A percentile compares a stretch with the other conserved stretches of the same genome.
These are phyloP conservation scores for Stenoptilia bipunctidactyla DNA, from an alignment of 2,888 invertebrate species.

Conservation along the genomic window DNA sequence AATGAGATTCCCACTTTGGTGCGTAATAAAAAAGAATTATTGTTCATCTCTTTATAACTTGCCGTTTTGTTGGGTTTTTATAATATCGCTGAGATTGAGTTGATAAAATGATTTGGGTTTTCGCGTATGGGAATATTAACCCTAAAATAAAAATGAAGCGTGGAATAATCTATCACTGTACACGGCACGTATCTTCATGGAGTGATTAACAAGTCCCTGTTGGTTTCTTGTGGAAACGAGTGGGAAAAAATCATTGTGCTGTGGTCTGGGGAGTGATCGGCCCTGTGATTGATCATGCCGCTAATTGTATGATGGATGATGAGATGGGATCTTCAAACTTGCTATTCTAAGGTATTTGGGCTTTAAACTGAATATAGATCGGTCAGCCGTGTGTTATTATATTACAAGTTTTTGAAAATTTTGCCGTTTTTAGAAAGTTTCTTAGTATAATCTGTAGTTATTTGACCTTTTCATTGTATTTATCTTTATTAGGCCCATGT, in stretches of 20 bases:
- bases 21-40: slow-evolving; percentile 70
- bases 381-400: too few species aligned
- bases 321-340: slow-evolving; percentile 2
- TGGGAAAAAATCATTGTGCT: slow-evolving; percentile 57
- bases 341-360: too few species aligned
- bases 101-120: background rate
- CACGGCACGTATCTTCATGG: slow-evolving; percentile 18
- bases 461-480: too few species aligned
- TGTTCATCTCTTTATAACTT: slow-evolving; percentile 65
- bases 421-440: too few species aligned
- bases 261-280: slow-evolving; percentile 60
- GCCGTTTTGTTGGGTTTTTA: slow-evolving; percentile 55
- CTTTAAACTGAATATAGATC: too few species aligned
- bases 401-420: too few species aligned
- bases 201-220: slow-evolving; percentile 62
- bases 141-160: background rate
- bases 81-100: background rate
- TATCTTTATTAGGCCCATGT: too few species aligned
- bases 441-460: too few species aligned
- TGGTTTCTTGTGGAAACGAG: slow-evolving; percentile 32
- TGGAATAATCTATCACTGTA: slow-evolving; percentile 14
- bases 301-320: slow-evolving; percentile 86
- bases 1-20: slow-evolving; percentile 70
- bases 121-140: slow-evolving; percentile 26
- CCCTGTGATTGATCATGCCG: slow-evolving; percentile 79